Conservation (phyloP, 2,888 invertebrate genomes). For the Pocota personata region DNA sequence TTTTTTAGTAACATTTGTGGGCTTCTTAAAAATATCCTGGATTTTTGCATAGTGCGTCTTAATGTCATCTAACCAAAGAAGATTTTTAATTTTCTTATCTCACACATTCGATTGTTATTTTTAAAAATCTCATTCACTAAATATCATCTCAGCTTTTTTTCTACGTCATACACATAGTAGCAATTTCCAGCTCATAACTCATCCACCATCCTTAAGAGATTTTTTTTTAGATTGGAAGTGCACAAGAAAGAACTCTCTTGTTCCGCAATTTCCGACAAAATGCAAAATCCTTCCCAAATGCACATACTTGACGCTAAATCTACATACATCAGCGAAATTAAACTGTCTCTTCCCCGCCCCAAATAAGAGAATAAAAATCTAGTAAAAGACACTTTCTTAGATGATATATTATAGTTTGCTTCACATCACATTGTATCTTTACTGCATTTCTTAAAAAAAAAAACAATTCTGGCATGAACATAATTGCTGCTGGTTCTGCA, state of each 20-base stretch:
- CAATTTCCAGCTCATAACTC: too few relatives aligned
- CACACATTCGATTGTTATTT: too few relatives aligned
- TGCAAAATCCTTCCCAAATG: background rate
- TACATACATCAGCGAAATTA: background rate
- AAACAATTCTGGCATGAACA: background rate
- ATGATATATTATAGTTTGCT: background rate
- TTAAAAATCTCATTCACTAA: too few relatives aligned
- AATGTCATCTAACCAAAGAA: too few relatives aligned
- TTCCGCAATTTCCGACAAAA: background rate
- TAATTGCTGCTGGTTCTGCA: background rate
- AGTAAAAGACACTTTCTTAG: background rate
- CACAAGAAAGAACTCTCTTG: background rate
- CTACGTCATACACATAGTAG: too few relatives aligned
- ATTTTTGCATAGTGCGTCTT: too few relatives aligned
- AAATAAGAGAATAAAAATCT: background rate
- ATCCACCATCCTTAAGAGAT: too few relatives aligned
- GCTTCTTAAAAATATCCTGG: too few relatives aligned
- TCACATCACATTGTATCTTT: background rate
- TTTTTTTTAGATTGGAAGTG: too few relatives aligned
- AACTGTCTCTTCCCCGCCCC: background rate
- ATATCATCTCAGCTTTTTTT: too few relatives aligned
- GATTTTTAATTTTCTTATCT: too few relatives aligned
- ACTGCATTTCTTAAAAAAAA: background rate
- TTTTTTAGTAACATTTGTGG: too few relatives aligned
- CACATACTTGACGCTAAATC: background rate